Conservation (phyloP, 2,797 vertebrate genomes). For the Urosaurus nigricauda region DNA sequence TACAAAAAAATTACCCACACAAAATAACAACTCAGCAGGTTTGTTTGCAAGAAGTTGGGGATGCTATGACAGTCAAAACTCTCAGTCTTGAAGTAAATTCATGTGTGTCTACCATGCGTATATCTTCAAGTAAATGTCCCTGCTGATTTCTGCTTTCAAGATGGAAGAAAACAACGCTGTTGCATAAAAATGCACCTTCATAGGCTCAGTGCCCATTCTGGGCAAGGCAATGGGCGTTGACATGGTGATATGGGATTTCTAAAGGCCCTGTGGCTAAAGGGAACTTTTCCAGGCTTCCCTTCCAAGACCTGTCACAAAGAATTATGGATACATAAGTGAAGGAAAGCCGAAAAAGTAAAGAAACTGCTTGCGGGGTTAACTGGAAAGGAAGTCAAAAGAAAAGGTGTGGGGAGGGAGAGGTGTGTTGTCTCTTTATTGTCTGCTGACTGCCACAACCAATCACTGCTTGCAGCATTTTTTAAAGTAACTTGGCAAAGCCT, state of each 20-base stretch:
- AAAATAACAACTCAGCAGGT: not conserved
- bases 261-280: constrained; percentile 30
- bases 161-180: not conserved
- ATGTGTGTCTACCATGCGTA: not conserved
- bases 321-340: constrained; percentile 28
- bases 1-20: not conserved
- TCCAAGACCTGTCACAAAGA: constrained; percentile 40
- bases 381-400: constrained; percentile 26
- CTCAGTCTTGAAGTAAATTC: not conserved
- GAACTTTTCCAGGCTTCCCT: constrained; percentile 38
- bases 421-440: not conserved
- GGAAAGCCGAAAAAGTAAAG: constrained; percentile 13
- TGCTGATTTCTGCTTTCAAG: not conserved
- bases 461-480: not conserved
- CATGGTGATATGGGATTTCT: constrained; percentile 29
- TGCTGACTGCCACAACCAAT: constrained; percentile 5
- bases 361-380: constrained; percentile 6
- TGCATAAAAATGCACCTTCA: not conserved
- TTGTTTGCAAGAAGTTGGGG: not conserved
- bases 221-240: constrained; percentile 30
- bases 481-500: not conserved
- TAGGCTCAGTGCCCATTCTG: constrained; percentile 5
- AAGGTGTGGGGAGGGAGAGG: not conserved
- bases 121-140: not conserved
- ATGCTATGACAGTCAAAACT: not conserved